phyloP scores from a whole-genome alignment of 2,888 invertebrate genomes.

The Carpatolechia fugitivella region DNA sequence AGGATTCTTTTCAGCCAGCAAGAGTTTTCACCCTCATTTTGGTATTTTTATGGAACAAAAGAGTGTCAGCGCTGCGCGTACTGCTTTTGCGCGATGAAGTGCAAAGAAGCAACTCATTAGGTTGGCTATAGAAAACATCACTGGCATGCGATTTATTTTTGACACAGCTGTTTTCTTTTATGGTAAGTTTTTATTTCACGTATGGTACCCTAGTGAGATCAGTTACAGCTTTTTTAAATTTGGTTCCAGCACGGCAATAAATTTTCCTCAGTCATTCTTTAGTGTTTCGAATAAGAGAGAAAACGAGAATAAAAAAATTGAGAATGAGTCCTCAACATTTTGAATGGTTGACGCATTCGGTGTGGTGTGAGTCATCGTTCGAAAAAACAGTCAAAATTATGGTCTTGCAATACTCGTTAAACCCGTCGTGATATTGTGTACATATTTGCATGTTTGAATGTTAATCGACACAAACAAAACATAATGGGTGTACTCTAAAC shows the following conservation, averaged over 20 bases:
- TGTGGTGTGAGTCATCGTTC: slow-evolving; percentile 6
- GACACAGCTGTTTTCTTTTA: no score
- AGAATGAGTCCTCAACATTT: neutral
- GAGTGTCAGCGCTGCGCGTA: no score
- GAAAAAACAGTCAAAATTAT: neutral
- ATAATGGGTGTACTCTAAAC: neutral
- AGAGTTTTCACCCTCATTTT: neutral
- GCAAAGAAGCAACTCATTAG: neutral
- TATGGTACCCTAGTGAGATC: no score
- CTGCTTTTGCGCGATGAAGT: neutral
- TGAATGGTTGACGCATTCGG: neutral
- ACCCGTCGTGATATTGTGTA: neutral
- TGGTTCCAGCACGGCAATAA: no score
- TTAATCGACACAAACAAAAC: neutral
- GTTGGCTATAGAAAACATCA: neutral
- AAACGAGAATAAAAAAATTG: neutral
- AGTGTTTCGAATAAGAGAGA: neutral
- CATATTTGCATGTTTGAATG: neutral
- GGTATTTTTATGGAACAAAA: neutral
- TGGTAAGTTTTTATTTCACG: no score
- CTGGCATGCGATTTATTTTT: no score
- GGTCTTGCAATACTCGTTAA: neutral
- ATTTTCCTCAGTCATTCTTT: no score
- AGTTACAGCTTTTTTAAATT: no score
- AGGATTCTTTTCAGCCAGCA: slow-evolving; percentile 7